Percentiles rank a stretch among this genome's conserved stretches.
Conservation (phyloP, 2,797 vertebrate genomes). For the Sciurus vulgaris region DNA sequence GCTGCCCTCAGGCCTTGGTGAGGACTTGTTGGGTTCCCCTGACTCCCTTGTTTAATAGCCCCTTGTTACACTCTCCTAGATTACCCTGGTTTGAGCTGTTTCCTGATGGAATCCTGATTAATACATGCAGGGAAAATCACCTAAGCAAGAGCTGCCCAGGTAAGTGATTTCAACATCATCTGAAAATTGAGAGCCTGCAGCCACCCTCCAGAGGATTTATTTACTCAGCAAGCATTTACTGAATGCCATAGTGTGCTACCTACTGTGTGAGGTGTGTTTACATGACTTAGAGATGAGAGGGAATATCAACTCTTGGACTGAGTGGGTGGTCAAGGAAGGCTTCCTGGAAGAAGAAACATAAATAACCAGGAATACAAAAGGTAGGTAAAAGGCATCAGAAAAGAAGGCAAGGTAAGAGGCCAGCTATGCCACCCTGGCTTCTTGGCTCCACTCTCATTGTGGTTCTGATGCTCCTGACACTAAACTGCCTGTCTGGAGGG, state of each 20-base stretch:
- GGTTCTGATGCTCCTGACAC: no score
- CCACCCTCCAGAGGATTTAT: no score
- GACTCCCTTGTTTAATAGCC: not conserved
- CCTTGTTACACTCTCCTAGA: not conserved
- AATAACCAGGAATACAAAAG: not conserved
- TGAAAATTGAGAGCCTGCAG: not conserved
- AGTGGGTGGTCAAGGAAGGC: not conserved
- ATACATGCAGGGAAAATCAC: not conserved
- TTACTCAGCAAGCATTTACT: not conserved
- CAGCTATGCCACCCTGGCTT: accelerated
- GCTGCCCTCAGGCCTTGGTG: not conserved
- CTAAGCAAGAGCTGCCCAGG: not conserved
- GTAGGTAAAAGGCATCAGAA: not conserved
- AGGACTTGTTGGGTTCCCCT: not conserved
- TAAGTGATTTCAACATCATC: not conserved
- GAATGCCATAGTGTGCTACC: not conserved
- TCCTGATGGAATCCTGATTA: not conserved
- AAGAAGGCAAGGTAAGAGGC: not conserved
- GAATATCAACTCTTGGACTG: not conserved
- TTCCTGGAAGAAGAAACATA: conserved; percentile 35
- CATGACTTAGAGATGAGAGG: not conserved
- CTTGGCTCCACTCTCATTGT: accelerated
- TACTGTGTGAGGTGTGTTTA: not conserved
- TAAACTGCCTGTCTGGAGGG: not conserved
- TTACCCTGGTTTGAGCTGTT: not conserved